Percentiles rank a stretch among this genome's conserved stretches.
phyloP scores from a whole-genome alignment of 2,797 vertebrate genomes.

The Rhinophrynus dorsalis region DNA sequence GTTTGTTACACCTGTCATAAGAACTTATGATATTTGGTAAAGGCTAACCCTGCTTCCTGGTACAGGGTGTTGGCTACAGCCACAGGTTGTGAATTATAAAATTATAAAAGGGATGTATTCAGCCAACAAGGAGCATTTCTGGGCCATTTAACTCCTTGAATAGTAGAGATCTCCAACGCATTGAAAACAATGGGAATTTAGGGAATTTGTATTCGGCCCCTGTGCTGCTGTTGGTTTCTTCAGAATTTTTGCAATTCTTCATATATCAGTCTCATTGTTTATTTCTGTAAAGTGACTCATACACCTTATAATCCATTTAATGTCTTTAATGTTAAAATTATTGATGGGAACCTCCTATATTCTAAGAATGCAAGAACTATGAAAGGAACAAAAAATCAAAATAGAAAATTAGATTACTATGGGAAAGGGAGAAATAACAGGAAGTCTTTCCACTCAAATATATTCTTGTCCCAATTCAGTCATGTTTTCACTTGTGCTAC shows the following conservation, averaged over 20 bases:
- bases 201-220: no score
- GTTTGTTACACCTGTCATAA: slow-evolving; percentile 65
- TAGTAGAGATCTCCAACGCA: no score
- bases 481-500: neutral
- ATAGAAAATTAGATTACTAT: slow-evolving; percentile 3
- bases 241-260: no score
- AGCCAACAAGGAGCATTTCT: no score
- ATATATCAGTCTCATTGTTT: no score
- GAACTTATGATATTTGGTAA: slow-evolving; percentile 2
- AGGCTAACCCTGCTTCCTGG: neutral
- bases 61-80: neutral
- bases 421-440: neutral
- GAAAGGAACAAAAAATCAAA: neutral
- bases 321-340: no score
- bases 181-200: no score
- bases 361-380: neutral
- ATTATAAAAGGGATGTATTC: no score
- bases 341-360: neutral
- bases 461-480: neutral
- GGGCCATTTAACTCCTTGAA: no score
- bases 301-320: neutral
- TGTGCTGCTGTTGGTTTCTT: no score
- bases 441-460: neutral
- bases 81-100: neutral
- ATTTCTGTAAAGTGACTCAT: neutral